Evolutionary conservation across 2,888 invertebrate genomes (phyloP).

Genomic region (Mayetiola destructor): DNA sequence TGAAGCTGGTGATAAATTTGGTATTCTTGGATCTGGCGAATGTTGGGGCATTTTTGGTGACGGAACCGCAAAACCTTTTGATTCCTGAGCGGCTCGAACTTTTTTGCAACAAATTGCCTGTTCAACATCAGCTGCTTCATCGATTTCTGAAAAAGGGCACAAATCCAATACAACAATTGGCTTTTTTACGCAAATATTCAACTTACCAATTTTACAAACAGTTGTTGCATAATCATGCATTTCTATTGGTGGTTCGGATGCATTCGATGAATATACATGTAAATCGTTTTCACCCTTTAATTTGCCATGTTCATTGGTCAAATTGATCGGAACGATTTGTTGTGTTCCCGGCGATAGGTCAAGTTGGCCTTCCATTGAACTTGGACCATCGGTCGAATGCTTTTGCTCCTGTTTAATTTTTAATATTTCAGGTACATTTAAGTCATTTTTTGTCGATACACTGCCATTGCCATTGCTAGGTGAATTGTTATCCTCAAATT

Average conservation of each 20-base stretch:
- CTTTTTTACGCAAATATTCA: not conserved
- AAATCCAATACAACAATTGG: not conserved
- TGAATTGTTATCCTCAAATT: not conserved
- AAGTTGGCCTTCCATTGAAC: too few relatives aligned
- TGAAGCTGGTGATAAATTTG: not conserved
- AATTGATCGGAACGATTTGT: not conserved
- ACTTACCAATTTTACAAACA: constrained; percentile 6
- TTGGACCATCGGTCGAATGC: not conserved
- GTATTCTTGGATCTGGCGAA: constrained; percentile 10
- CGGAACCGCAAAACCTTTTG: constrained; percentile 30
- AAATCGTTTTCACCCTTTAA: not conserved
- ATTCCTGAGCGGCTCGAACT: constrained; percentile 33
- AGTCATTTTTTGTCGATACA: not conserved
- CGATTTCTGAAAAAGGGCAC: not conserved
- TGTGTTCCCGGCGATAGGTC: too few relatives aligned
- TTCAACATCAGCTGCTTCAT: constrained; percentile 25
- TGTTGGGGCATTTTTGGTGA: constrained; percentile 13
- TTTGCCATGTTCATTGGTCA: constrained; percentile 1
- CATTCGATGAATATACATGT: not conserved
- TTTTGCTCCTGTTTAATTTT: not conserved
- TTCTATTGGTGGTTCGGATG: not conserved
- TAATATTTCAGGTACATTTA: not conserved
- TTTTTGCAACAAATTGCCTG: constrained; percentile 31
- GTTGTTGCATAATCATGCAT: not conserved
- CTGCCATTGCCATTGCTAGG: not conserved